Evolutionary conservation across 2,797 vertebrate genomes (phyloP).

Genomic region (Cryptoblepharus egeriae): DNA sequence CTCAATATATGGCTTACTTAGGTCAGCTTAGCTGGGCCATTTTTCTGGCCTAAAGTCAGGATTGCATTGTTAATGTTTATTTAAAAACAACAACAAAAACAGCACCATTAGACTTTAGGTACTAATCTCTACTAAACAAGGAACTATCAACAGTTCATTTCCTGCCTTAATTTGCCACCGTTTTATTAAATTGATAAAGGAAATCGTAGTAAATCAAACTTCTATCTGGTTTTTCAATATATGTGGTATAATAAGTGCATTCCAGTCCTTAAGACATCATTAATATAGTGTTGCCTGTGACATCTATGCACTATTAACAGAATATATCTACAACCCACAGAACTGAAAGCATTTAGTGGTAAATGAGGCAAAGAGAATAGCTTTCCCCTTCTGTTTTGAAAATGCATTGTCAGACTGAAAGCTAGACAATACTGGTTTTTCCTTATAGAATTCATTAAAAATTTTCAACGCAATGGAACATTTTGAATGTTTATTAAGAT

Average conservation of each 20-base stretch:
- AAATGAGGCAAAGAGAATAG: constrained; percentile 29
- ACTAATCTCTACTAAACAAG: background rate
- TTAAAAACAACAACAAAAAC: background rate
- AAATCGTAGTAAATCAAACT: constrained; percentile 25
- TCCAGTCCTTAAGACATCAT: constrained; percentile 20
- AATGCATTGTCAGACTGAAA: background rate
- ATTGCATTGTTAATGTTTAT: constrained; percentile 15
- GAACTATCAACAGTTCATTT: background rate
- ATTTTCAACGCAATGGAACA: background rate
- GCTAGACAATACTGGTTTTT: background rate
- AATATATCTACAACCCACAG: constrained; percentile 10
- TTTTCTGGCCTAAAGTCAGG: no score
- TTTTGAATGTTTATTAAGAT: background rate
- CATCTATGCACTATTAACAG: constrained; percentile 1
- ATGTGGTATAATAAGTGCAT: constrained; percentile 17
- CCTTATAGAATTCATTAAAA: no score
- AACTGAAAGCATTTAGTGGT: constrained; percentile 11
- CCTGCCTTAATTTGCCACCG: constrained; percentile 15
- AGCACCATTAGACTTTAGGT: background rate
- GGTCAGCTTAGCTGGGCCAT: no score
- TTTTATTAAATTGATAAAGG: constrained; percentile 23
- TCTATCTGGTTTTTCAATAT: constrained; percentile 28
- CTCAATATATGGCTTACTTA: no score
- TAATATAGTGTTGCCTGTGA: constrained; percentile 14
- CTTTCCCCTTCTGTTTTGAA: background rate